Conservation (phyloP, 2,113 vertebrate genomes). For the Alouatta palliata region DNA sequence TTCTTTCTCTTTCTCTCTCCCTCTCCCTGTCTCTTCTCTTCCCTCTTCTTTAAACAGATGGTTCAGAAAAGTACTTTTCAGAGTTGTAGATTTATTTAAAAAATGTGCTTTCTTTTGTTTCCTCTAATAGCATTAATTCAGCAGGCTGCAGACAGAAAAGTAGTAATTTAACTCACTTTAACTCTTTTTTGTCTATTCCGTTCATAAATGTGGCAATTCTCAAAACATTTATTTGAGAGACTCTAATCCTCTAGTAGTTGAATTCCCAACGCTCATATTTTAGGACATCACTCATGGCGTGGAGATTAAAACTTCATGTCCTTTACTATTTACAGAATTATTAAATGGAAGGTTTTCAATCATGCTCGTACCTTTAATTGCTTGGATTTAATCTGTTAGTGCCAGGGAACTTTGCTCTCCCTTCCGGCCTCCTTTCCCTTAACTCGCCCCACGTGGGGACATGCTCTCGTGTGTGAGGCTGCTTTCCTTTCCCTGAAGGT, state of each 20-base stretch:
- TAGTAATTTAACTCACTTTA: background rate
- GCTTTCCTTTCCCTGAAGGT: conserved; percentile 70
- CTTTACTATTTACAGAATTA: background rate
- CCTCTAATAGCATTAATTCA: background rate
- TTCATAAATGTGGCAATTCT: background rate
- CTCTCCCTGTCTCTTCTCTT: too few species aligned
- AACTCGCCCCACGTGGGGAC: background rate
- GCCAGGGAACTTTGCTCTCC: too few species aligned
- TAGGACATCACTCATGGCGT: background rate
- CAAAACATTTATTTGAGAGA: background rate
- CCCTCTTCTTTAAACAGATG: background rate
- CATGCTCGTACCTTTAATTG: fast-evolving
- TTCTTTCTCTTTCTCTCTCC: background rate
- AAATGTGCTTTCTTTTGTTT: background rate
- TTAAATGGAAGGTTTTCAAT: background rate
- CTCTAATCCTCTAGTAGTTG: background rate
- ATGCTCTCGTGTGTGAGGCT: fast-evolving
- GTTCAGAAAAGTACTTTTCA: background rate
- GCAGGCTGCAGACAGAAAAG: background rate
- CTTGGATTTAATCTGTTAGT: background rate
- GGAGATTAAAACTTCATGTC: background rate
- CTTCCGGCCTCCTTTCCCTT: too few species aligned
- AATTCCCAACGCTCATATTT: background rate
- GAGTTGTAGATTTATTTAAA: background rate
- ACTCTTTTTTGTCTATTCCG: background rate